Conservation (phyloP, 2,113 vertebrate genomes). For the Arizona elegans region DNA sequence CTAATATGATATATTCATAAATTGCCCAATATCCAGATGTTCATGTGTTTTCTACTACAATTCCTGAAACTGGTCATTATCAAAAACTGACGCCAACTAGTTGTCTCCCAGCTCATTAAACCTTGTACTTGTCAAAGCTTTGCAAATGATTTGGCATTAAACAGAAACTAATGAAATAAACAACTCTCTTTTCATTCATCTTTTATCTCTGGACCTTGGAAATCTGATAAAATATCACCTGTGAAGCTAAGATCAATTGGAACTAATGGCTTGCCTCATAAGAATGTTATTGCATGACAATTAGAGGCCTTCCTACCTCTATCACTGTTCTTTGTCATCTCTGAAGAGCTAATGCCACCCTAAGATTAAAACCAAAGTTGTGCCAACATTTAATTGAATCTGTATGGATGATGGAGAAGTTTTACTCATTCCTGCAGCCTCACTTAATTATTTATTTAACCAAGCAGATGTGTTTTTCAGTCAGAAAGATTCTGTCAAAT, state of each 20-base stretch:
- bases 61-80: neutral
- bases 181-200: neutral
- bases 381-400: neutral
- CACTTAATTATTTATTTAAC: neutral
- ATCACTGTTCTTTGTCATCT: neutral
- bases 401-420: neutral
- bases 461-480: neutral
- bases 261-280: neutral
- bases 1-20: neutral
- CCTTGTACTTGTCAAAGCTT: neutral
- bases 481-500: neutral
- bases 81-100: neutral
- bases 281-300: neutral
- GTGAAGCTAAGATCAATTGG: neutral
- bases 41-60: neutral
- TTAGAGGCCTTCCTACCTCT: neutral
- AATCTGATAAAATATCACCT: neutral
- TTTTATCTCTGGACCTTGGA: neutral
- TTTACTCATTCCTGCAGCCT: neutral
- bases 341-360: neutral
- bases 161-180: neutral
- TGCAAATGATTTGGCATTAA: neutral
- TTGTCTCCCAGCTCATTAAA: neutral
- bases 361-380: neutral
- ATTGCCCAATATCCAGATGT: neutral